Conservation (phyloP, 2,113 vertebrate species). For the Nyctibius bracteatus region DNA sequence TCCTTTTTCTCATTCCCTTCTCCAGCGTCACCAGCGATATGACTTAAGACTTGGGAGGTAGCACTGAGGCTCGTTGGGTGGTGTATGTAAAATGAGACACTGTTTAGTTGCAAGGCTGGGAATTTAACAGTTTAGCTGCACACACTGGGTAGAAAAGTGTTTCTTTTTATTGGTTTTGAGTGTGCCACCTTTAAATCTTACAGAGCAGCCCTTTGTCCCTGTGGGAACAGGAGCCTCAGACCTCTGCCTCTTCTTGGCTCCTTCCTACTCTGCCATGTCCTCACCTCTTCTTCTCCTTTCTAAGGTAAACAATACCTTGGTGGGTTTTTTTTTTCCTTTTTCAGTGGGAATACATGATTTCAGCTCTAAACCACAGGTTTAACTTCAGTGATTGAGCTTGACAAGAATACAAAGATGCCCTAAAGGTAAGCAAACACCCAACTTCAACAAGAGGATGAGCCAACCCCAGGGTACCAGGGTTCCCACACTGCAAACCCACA, state of each 20-base stretch:
- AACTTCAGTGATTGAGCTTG: neutral
- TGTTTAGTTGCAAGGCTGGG: constrained; percentile 2
- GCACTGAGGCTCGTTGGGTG: constrained; percentile 25
- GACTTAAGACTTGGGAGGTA: constrained; percentile 45
- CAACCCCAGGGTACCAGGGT: neutral
- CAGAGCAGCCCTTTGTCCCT: neutral
- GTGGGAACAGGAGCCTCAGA: neutral
- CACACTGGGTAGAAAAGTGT: neutral
- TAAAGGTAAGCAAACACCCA: neutral
- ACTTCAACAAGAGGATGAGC: neutral
- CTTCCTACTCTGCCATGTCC: neutral
- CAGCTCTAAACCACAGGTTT: neutral
- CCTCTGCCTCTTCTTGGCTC: neutral
- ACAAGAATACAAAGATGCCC: neutral
- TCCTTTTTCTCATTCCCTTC: constrained; percentile 54
- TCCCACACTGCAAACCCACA: rapidly evolving
- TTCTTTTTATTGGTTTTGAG: neutral
- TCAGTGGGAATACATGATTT: neutral
- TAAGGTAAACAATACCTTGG: neutral
- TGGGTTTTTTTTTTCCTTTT: too few relatives aligned
- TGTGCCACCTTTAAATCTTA: neutral
- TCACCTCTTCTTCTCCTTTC: neutral
- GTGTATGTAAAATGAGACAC: constrained; percentile 26
- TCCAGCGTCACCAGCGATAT: constrained; percentile 31
- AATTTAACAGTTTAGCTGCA: neutral